Base-by-base conservation (phyloP, 2,113 vertebrate species). In the Camelus bactrianus region DNA sequence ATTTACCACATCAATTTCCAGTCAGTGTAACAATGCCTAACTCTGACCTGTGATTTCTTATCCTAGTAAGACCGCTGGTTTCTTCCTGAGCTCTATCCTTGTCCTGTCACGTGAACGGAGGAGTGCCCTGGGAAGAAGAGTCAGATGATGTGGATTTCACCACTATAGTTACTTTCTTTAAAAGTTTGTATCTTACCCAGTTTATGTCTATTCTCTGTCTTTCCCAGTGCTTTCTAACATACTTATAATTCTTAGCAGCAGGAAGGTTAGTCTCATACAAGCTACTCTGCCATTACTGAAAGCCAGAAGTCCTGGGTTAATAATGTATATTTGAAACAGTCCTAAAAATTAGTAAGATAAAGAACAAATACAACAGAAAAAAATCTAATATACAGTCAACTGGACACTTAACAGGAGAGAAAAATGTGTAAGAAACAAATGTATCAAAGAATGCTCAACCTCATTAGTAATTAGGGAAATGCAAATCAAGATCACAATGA, bases 271-370 rank as follows among this genome's bases (percentile, higher is more conserved):
- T 19, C 60, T 82, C 69, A 82, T 19, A 38, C 20, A 94, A 42
- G 14, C 8, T 70, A 82, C 16, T 35, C 9, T 65, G 5, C 16
- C 30, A 56, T 56, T 81, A 30, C 58, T 73, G 13, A 17, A 81
- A 86, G 46, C 8, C 56, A 87, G 15, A 87, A 65, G 35, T 48
- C 48, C 35, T 56, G 38, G 6, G 28, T 81, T 32, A 72, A 58
- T 46, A 86, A 72, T 80, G n/a, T 56, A 48, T n/a, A 87, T 79
- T 75, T 92, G 50, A 72, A 67, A 6, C 28, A 73, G 6, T 48
- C 28, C 30, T 92, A 73, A 92, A 87, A 79, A 73, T 81, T 60
- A 92, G n/a, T 87, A 80, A 80, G 5, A 81, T 20, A 58, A 60
- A 67, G 20, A 96, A 50, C 3, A 64, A 58, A 87, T 32, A 88